Percentiles rank a stretch among this genome's conserved stretches.
phyloP scores from a whole-genome alignment of 2,113 vertebrate genomes.

The Misgurnus anguillicaudatus region DNA sequence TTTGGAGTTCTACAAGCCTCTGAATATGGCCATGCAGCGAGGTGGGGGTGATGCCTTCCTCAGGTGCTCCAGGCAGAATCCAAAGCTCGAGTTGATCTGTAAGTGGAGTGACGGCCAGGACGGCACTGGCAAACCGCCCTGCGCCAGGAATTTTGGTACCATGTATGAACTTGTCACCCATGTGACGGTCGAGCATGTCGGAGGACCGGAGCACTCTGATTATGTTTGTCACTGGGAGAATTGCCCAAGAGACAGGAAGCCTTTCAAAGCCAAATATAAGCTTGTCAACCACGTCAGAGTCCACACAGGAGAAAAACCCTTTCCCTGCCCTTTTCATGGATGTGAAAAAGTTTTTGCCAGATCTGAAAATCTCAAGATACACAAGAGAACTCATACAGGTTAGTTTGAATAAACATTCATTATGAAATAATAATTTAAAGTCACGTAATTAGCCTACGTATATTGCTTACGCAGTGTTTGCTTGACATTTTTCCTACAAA shows the following conservation, averaged over 20 bases:
- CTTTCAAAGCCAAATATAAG: conserved; percentile 77
- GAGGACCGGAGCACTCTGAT: conserved; percentile 72
- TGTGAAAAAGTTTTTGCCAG: conserved; percentile 75
- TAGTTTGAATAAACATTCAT: conserved; percentile 47
- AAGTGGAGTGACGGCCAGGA: conserved; percentile 74
- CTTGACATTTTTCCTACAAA: background rate
- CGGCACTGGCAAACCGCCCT: conserved; percentile 66
- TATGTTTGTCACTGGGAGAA: conserved; percentile 76
- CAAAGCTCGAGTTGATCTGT: conserved; percentile 75
- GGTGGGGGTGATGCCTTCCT: conserved; percentile 64
- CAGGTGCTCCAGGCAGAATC: conserved; percentile 67
- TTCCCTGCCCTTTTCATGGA: conserved; percentile 68
- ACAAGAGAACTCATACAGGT: conserved; percentile 79
- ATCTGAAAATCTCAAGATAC: conserved; percentile 79
- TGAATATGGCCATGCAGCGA: conserved; percentile 70
- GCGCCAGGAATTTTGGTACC: conserved; percentile 74
- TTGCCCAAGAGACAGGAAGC: conserved; percentile 63
- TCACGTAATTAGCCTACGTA: too few relatives aligned
- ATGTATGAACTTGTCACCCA: conserved; percentile 80
- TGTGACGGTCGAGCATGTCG: conserved; percentile 78
- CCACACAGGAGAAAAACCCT: conserved; percentile 74
- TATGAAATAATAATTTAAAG: too few relatives aligned
- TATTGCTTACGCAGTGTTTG: background rate
- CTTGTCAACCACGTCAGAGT: conserved; percentile 74
- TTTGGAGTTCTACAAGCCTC: conserved; percentile 68